Percentiles rank a stretch among this genome's conserved stretches.
These are phyloP conservation scores for Machimus rusticus DNA, from an alignment of 2,888 invertebrate genomes.

Conservation along the genomic window DNA sequence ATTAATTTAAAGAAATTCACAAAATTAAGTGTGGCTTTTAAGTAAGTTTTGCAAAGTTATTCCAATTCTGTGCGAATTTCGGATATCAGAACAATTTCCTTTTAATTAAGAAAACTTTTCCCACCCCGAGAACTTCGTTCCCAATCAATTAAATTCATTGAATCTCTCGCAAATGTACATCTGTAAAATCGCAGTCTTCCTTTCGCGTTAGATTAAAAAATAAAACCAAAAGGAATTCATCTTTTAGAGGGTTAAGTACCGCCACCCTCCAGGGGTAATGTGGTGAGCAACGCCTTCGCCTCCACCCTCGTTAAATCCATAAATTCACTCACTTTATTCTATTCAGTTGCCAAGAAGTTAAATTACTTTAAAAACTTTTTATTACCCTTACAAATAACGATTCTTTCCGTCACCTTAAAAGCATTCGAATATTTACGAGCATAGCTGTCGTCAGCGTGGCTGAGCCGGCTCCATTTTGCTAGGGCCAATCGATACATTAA, in stretches of 20 bases:
- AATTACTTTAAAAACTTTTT: slow-evolving; percentile 30
- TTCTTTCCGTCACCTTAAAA: slow-evolving; percentile 7
- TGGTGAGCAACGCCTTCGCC: background rate
- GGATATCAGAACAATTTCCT: background rate
- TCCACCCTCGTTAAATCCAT: background rate
- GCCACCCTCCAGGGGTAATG: background rate
- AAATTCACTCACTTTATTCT: slow-evolving; percentile 15
- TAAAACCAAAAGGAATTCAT: background rate
- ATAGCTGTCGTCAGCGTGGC: background rate
- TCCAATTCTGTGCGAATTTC: background rate
- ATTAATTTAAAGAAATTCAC: background rate
- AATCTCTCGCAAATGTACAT: background rate
- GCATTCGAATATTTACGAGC: background rate
- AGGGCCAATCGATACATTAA: slow-evolving; percentile 9
- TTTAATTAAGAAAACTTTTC: background rate
- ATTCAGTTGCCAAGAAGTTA: slow-evolving; percentile 20
- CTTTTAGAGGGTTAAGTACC: background rate
- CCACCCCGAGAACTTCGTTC: background rate
- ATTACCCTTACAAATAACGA: slow-evolving; percentile 23
- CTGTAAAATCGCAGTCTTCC: background rate
- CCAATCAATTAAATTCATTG: background rate
- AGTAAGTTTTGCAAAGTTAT: background rate
- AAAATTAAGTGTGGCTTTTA: background rate
- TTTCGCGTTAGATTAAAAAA: background rate
- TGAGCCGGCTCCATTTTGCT: background rate